phyloP scores from a whole-genome alignment of 2,888 invertebrate species.

The Acleris cristana region DNA sequence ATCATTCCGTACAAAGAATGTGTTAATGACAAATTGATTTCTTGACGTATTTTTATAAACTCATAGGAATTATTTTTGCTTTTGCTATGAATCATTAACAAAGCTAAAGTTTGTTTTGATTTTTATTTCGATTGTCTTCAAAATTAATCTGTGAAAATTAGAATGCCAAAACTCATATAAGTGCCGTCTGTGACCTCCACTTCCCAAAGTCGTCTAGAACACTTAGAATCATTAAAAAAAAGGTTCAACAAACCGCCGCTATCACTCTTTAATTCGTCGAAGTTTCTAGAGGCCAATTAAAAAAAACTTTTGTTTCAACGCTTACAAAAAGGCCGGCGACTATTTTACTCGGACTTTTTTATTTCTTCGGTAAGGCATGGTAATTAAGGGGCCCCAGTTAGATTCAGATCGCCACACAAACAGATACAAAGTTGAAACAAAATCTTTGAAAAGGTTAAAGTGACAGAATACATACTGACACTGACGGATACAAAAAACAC shows the following conservation, averaged over 20 bases:
- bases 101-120: background rate
- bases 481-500: too few relatives aligned
- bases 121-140: background rate
- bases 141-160: background rate
- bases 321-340: constrained; percentile 56
- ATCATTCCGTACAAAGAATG: constrained; percentile 36
- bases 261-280: constrained; percentile 33
- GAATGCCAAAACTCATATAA: background rate
- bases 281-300: constrained; percentile 34
- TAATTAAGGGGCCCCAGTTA: constrained; percentile 69
- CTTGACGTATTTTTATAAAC: background rate
- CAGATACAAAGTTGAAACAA: constrained; percentile 37
- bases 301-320: constrained; percentile 43
- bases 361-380: constrained; percentile 61
- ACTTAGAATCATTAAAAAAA: constrained; percentile 10
- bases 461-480: too few relatives aligned
- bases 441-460: too few relatives aligned
- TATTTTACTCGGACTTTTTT: constrained; percentile 60
- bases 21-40: constrained; percentile 2
- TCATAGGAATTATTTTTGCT: background rate
- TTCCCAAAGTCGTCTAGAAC: constrained; percentile 7
- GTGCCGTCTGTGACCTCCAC: background rate
- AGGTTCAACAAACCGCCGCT: constrained; percentile 18
- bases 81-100: background rate
- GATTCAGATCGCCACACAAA: constrained; percentile 59